Base-by-base conservation (phyloP, 2,888 invertebrate genomes). In the Cistogaster globosa region DNA sequence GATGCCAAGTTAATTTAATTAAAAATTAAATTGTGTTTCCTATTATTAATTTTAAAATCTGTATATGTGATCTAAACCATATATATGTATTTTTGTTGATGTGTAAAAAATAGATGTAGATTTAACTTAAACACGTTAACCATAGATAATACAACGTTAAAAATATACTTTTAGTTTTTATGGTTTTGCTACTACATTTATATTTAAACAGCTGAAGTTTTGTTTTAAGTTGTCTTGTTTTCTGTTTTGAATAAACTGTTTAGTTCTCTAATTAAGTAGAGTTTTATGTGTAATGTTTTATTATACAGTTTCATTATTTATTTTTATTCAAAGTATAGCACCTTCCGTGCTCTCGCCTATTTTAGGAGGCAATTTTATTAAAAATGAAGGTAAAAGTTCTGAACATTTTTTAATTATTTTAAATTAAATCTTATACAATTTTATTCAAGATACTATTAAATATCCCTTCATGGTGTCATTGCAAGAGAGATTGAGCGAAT, bases 401-500 rank as follows among this genome's bases (percentile, higher is more conserved):
- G 5, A 32, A 42, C 4, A 42, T 9, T 7, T 53, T 20, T 20
- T 1, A 20, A 20, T 16, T 22, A 20, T 16, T 38, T 14, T 2
- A 2, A 60, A 42, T 3, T 16, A 16, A 53, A 65, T n/a, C 11
- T 42, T 55, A 20, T 1, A 12, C 5, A 4, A 63, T 0, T 7
- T n/a, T 53, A 45, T 80, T 67, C 11, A 72, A 82, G 89, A 86
- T 53, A 22, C 80, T 20, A 77, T 84, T 9, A 90, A 89, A 77
- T 92, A 92, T 86, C 90, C 91, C 4, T 92, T 88, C 67, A 90
- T 92, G 88, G 92, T 91, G 32, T 92, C 92, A 7, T 76, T 92
- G 77, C 92, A 92, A 87, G 90, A 92, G 77, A 86, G 74, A 75
- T 48, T 57, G 38, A 63, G 67, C n/a, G 53, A 57, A 60, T 45